These are phyloP conservation scores for Enteromius fasciolatus DNA, from an alignment of 2,797 vertebrate species.

Conservation along the genomic window DNA sequence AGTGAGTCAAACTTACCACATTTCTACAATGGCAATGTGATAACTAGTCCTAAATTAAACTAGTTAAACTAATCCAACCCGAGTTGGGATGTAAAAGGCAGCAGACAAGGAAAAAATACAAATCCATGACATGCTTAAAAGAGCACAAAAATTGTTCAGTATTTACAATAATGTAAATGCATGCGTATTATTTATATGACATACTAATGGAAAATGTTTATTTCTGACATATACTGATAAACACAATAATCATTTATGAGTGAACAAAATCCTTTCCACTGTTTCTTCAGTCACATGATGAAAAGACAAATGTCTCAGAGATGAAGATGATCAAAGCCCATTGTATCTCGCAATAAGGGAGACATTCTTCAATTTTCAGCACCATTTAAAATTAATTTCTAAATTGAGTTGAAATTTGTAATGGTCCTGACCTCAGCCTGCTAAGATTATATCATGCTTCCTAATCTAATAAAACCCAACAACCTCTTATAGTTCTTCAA, in stretches of 20 bases:
- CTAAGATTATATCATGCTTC: conserved; percentile 1
- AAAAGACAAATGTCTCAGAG: background rate
- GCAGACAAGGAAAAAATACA: background rate
- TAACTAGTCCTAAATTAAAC: background rate
- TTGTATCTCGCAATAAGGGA: background rate
- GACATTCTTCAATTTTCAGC: conserved; percentile 8
- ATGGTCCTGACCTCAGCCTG: conserved; percentile 26
- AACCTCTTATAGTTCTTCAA: conserved; percentile 9
- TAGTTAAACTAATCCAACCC: no score
- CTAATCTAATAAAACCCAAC: conserved; percentile 42
- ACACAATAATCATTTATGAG: background rate
- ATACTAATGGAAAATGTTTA: background rate
- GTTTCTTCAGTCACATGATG: conserved; percentile 9
- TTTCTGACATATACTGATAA: background rate
- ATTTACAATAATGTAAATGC: background rate
- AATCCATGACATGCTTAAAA: background rate
- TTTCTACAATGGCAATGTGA: background rate
- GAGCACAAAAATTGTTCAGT: background rate
- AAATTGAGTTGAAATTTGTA: conserved; percentile 33
- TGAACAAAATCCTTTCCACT: background rate
- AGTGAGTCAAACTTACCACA: background rate
- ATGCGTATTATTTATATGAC: background rate
- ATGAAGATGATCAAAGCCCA: conserved; percentile 11
- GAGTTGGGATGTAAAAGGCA: background rate
- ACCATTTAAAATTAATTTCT: conserved; percentile 20